A percentile compares a stretch with the other conserved stretches of the same genome.
phyloP scores from a whole-genome alignment of 2,888 invertebrate genomes.

The Rhorus exstirpatorius region DNA sequence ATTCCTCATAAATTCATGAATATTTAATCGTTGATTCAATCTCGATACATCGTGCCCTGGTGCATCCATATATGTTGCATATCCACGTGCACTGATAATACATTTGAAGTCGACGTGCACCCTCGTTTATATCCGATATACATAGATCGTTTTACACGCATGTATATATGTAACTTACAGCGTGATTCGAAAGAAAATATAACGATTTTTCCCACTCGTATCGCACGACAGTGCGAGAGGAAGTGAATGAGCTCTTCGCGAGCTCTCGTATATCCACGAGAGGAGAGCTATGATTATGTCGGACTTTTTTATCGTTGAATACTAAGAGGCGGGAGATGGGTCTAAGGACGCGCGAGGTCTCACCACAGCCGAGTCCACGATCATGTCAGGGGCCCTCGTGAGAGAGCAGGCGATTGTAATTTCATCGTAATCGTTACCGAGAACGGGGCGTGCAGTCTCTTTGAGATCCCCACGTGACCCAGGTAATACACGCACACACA shows the following conservation, averaged over 20 bases:
- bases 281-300: slow-evolving; percentile 60
- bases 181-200: background rate
- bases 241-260: slow-evolving; percentile 51
- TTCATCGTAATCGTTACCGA: slow-evolving; percentile 68
- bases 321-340: slow-evolving; percentile 45
- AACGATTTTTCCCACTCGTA: slow-evolving; percentile 32
- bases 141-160: too few species aligned
- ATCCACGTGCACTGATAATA: too few species aligned
- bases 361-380: slow-evolving; percentile 11
- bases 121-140: slow-evolving; percentile 6
- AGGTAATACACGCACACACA: slow-evolving; percentile 34
- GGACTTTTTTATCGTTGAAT: slow-evolving; percentile 49
- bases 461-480: slow-evolving; percentile 47
- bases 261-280: slow-evolving; percentile 70
- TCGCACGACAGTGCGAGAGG: slow-evolving; percentile 52
- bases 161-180: too few species aligned
- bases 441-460: slow-evolving; percentile 58
- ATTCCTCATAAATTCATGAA: too few species aligned
- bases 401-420: slow-evolving; percentile 64
- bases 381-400: slow-evolving; percentile 25
- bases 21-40: too few species aligned
- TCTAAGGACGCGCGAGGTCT: slow-evolving; percentile 16
- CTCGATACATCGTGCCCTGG: too few species aligned
- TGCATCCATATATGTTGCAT: too few species aligned
- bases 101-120: slow-evolving; percentile 6